These are phyloP conservation scores for Pseudoatta argentina DNA, from an alignment of 1,140 invertebrate species.

Conservation along the genomic window DNA sequence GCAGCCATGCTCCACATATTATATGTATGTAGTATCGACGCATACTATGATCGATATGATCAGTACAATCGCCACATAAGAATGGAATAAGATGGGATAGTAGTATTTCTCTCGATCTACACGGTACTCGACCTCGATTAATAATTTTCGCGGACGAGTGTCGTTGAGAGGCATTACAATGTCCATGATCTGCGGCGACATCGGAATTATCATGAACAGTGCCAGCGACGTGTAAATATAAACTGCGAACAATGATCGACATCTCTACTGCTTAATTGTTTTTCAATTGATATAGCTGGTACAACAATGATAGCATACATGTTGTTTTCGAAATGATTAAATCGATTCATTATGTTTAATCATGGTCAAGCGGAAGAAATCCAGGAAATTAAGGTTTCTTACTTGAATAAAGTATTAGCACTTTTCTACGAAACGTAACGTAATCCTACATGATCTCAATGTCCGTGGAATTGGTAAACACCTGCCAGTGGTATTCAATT, in stretches of 20 bases:
- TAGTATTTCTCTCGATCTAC: slow-evolving; percentile 19
- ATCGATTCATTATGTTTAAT: too few relatives aligned
- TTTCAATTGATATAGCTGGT: not conserved
- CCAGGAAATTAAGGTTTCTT: too few relatives aligned
- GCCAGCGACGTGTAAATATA: not conserved
- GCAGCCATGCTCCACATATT: slow-evolving; percentile 3
- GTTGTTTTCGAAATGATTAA: not conserved
- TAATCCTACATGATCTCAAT: too few relatives aligned
- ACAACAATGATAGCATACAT: not conserved
- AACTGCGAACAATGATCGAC: slow-evolving; percentile 13
- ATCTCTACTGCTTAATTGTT: not conserved
- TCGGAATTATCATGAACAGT: slow-evolving; percentile 1
- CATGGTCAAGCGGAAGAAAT: too few relatives aligned
- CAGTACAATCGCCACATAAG: not conserved
- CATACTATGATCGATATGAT: not conserved
- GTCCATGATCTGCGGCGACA: slow-evolving; percentile 2
- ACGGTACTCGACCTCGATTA: not conserved
- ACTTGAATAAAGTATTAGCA: too few relatives aligned
- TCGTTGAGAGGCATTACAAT: slow-evolving; percentile 22
- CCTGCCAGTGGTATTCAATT: too few relatives aligned
- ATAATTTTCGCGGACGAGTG: not conserved
- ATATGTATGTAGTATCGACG: slow-evolving; percentile 14
- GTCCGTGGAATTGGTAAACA: too few relatives aligned
- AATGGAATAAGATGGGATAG: slow-evolving; percentile 25
- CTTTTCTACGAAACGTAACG: too few relatives aligned